Evolutionary conservation across 2,113 vertebrate species (phyloP).

Genomic region (Oreochromis aureus): DNA sequence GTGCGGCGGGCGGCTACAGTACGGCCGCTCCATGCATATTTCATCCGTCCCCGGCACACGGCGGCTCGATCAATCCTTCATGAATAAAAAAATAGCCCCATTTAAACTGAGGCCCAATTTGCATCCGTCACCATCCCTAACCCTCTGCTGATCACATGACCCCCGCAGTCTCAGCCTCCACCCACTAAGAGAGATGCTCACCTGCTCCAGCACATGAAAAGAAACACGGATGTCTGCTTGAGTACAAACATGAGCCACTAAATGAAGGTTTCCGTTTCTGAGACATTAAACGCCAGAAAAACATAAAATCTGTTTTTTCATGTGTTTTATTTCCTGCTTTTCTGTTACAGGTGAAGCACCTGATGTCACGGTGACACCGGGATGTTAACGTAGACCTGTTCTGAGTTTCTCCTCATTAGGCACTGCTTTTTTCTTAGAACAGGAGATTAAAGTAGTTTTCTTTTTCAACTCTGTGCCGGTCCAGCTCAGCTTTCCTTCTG

Average conservation of each 20-base stretch:
- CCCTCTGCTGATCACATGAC: background rate
- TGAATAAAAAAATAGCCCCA: constrained; percentile 42
- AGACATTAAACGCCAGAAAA: background rate
- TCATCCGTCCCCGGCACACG: constrained; percentile 15
- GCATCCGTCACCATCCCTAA: background rate
- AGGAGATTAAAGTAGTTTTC: background rate
- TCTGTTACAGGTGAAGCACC: background rate
- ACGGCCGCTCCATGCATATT: constrained; percentile 25
- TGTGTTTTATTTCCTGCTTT: background rate
- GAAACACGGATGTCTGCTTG: background rate
- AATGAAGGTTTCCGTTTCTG: background rate
- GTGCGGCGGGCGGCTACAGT: background rate
- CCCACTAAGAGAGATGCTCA: background rate
- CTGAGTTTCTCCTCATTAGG: background rate
- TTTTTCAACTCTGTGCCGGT: background rate
- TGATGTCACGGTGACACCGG: background rate
- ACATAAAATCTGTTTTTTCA: background rate
- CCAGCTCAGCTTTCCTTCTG: background rate
- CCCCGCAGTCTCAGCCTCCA: background rate
- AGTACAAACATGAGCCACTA: background rate
- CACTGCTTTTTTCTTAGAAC: background rate
- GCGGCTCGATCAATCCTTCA: constrained; percentile 50
- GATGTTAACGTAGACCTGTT: background rate
- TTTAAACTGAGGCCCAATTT: constrained; percentile 36
- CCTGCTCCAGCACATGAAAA: background rate